Evolutionary conservation across 2,888 invertebrate genomes (phyloP), one percentile per base, ranked within the genome.

Genomic region (Dichetophora obliterata): DNA sequence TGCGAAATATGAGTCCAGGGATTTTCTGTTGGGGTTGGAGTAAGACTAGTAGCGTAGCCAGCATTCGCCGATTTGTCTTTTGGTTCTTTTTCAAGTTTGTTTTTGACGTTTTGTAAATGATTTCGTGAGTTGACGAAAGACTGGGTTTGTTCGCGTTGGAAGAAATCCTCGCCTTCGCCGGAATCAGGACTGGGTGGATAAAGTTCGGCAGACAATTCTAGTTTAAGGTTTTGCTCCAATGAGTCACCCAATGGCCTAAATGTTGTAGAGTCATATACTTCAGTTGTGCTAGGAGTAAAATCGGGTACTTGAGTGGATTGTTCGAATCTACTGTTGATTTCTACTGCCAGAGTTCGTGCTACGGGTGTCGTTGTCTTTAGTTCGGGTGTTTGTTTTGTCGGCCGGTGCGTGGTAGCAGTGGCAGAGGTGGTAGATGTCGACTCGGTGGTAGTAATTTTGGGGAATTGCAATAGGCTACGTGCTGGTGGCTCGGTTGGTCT

Each of bases 401-500:
- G 88, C 68, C 88, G 76, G 76, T 88, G 87, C 2, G 87, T 85
- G 19, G 87, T 86, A 22, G 86, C 87, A 0, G 86, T 87, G 37
- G 85, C 86, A 6, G 83, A 83, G 65, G 83, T 84, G 59, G 85
- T 86, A 14, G 85, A 77, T 6, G 84, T 79, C 3, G 82, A 57
- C 48, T 86, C 85, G 0, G 86, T 87, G 0, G 82, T 83, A 3
- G 85, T 85, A 11, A 19, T 16, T 9, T 34, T 24, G 14, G 34
- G 9, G 14, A 84, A 83, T 63, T 83, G 80, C 14, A 59, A 61
- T 52, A 75, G 72, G 11, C 90, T 85, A 77, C 90, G 90, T n/a
- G 89, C 87, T 22, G 94, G 91, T 0, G 95, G 95, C 82, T 94
- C 95, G 0, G 95, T 95, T 0, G 96, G 96, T 84, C 95, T 91